Base-by-base conservation (phyloP, 2,888 invertebrate genomes). In the Agriopis aurantiaria region DNA sequence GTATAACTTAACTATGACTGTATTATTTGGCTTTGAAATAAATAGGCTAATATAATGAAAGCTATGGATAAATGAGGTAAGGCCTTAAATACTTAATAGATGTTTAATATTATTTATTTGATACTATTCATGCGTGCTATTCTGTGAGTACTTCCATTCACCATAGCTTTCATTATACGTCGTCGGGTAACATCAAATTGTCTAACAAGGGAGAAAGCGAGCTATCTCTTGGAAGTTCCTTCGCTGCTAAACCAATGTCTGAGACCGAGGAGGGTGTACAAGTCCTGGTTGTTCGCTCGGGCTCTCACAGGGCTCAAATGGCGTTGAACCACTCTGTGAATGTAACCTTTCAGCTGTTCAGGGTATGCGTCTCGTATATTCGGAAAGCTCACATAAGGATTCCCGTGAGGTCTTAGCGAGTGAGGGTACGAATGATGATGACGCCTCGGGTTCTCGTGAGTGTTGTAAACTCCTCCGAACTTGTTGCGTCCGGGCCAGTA, bases 11-110 rank as follows among this genome's bases (percentile, higher is more conserved):
- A 89, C 90, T 94, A 94, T 94, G 94, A 94, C 93, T 94, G 91
- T 93, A 92, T 90, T 94, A 93, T 94, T 94, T 94, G 94, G 94
- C 91, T 93, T 93, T 92, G 89, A 91, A 92, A 94, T 93, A 92
- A 93, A 93, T 94, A 92, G 88, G 88, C 88, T 91, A 88, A 90
- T 93, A 91, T 92, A 91, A 84, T 91, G 92, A 91, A 92, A 92
- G 93, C 93, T 90, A 92, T 91, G 90, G 86, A 83, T 69, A 86
- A 82, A 74, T 53, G 61, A 65, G 43, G n/a, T 59, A 46, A 64
- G 51, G 59, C 41, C 56, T 68, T 41, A 69, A 58, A 60, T 12
- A 41, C 2, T 23, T n/a, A 56, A 68, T 46, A 67, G 67, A 60
- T 65, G 23, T 48, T 52, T 58, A 57, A 56, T 52, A 52, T 14